These are phyloP conservation scores for Pyralis farinalis DNA, from an alignment of 2,888 invertebrate species.

Conservation along the genomic window DNA sequence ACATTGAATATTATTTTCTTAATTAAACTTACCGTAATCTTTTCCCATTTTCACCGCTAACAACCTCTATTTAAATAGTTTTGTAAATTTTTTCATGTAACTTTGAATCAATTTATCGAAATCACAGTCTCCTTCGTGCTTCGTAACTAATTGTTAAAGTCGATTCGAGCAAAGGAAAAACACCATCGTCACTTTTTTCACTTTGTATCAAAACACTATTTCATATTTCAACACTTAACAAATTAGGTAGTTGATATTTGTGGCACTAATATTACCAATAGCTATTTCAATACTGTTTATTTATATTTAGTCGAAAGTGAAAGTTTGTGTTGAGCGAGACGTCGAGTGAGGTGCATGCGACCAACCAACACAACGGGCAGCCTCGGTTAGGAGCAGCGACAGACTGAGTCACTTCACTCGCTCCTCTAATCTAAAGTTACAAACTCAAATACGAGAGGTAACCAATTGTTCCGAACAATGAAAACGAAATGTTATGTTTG, in stretches of 20 bases:
- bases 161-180: conserved; percentile 14
- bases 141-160: conserved; percentile 6
- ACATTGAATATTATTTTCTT: background rate
- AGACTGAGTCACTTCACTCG: background rate
- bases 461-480: too few species aligned
- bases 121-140: conserved; percentile 3
- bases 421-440: conserved; percentile 18
- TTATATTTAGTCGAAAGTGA: conserved; percentile 32
- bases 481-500: background rate
- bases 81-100: conserved; percentile 4
- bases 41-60: conserved; percentile 44
- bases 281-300: conserved; percentile 20
- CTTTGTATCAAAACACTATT: conserved; percentile 2
- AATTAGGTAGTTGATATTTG: conserved; percentile 7
- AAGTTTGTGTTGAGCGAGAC: conserved; percentile 22
- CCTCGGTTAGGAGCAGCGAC: conserved; percentile 14
- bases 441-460: too few species aligned
- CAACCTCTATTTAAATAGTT: too few species aligned
- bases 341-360: conserved; percentile 1
- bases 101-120: background rate
- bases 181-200: conserved; percentile 19
- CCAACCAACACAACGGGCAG: conserved; percentile 4
- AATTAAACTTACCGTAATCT: conserved; percentile 60
- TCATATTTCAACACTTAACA: conserved; percentile 6
- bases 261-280: background rate